A percentile compares a stretch with the other conserved stretches of the same genome.
Conservation (phyloP, 1,140 invertebrate genomes). For the Hyles vespertilio region DNA sequence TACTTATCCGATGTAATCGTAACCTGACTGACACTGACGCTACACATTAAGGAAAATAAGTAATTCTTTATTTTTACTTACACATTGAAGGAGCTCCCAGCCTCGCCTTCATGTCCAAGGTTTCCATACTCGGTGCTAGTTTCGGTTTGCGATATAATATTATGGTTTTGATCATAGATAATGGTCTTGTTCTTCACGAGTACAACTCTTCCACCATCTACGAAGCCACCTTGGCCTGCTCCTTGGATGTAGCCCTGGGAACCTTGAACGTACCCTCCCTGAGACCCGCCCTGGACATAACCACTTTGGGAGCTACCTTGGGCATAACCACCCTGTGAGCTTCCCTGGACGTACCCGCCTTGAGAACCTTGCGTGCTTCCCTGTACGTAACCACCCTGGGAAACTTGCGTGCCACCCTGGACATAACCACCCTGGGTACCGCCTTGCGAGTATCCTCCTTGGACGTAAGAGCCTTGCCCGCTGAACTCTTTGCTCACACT, state of each 20-base stretch:
- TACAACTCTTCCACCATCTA: conserved; percentile 26
- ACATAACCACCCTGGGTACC: conserved; percentile 7
- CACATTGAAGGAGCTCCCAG: conserved; percentile 66
- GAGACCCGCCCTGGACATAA: neutral
- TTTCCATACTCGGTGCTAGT: conserved; percentile 60
- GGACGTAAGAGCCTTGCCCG: conserved; percentile 16
- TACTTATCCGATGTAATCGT: no score
- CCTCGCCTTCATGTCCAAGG: conserved; percentile 65
- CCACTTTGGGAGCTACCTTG: neutral
- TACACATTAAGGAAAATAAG: no score
- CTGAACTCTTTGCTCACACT: conserved; percentile 4
- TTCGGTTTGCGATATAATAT: conserved; percentile 55
- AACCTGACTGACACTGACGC: no score
- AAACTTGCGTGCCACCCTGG: conserved; percentile 6
- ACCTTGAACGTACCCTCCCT: conserved; percentile 19
- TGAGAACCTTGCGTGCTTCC: conserved; percentile 5
- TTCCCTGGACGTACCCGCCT: conserved; percentile 7
- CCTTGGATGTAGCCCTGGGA: conserved; percentile 9
- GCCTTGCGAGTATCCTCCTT: conserved; percentile 24
- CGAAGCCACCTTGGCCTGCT: conserved; percentile 27
- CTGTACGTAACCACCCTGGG: conserved; percentile 26
- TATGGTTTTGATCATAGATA: conserved; percentile 54
- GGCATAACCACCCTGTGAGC: neutral
- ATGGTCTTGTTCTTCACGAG: conserved; percentile 48
- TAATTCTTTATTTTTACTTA: conserved; percentile 30